phyloP scores from a whole-genome alignment of 2,888 invertebrate species.

The Seladonia tumulorum region DNA sequence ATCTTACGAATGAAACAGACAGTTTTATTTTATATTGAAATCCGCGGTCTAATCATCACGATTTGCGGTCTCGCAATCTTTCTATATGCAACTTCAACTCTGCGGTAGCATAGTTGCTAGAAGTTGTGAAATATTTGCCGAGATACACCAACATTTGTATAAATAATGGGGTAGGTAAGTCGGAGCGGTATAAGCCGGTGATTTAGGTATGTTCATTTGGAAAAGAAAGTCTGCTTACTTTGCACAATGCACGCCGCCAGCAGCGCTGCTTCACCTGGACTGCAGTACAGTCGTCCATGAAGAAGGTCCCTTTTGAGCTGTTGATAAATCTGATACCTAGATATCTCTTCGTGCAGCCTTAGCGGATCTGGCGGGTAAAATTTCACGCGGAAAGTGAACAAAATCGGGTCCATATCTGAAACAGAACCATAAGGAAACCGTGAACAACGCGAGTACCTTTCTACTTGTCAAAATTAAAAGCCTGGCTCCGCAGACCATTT shows the following conservation, averaged over 20 bases:
- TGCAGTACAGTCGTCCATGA: constrained; percentile 97
- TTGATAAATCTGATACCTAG: constrained; percentile 96
- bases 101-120: neutral
- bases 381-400: constrained; percentile 98
- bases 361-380: constrained; percentile 98
- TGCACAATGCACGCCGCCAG: constrained; percentile 96
- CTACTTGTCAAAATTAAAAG: no score
- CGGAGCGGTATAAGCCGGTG: neutral
- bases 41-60: no score
- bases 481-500: no score
- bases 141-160: neutral
- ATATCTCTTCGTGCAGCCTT: constrained; percentile 96
- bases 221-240: constrained; percentile 87
- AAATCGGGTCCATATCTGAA: constrained; percentile 94
- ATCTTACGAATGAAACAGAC: no score
- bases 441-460: neutral
- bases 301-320: constrained; percentile 97
- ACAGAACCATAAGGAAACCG: constrained; percentile 63
- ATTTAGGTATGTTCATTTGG: neutral
- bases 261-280: constrained; percentile 94
- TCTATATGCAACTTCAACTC: neutral
- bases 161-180: neutral
- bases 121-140: neutral
- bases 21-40: no score
- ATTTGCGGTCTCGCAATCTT: neutral